A percentile compares a stretch with the other conserved stretches of the same genome.
These are phyloP conservation scores for Zoanthus sansibaricus DNA, from an alignment of 92 coral and sea anemone genomes.

Conservation along the genomic window DNA sequence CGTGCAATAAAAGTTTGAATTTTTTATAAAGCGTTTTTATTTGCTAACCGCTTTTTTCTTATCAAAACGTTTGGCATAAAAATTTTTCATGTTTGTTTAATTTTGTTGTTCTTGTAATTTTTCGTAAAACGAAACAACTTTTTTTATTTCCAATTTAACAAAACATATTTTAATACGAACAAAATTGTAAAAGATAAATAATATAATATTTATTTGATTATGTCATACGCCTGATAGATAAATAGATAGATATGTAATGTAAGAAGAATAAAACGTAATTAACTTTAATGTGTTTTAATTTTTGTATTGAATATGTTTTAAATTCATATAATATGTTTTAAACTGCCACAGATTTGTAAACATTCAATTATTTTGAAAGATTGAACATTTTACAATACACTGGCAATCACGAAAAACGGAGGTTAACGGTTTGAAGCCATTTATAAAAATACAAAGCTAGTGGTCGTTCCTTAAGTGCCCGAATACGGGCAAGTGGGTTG, in stretches of 20 bases:
- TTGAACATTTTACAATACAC: too few species aligned
- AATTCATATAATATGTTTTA: too few species aligned
- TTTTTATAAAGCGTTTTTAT: not conserved
- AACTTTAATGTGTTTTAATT: not conserved
- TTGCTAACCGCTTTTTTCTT: not conserved
- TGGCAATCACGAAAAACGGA: too few species aligned
- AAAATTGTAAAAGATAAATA: slow-evolving; percentile 21
- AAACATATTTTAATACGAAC: slow-evolving; percentile 26
- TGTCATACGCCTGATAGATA: not conserved
- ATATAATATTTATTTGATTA: slow-evolving; percentile 29
- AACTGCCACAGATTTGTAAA: too few species aligned
- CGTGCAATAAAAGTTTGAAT: not conserved
- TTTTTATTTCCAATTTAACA: not conserved
- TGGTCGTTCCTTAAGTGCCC: too few species aligned
- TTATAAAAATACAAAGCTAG: too few species aligned
- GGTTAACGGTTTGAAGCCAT: too few species aligned
- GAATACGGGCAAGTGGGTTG: too few species aligned
- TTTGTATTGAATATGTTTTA: not conserved
- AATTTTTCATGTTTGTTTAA: not conserved
- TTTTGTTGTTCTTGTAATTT: not conserved
- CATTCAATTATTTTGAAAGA: too few species aligned
- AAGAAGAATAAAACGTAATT: slow-evolving; percentile 7
- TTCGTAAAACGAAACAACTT: not conserved
- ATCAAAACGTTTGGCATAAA: not conserved
- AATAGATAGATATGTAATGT: slow-evolving; percentile 18